Conservation (phyloP, 2,113 vertebrate species). For the Octodon degus region DNA sequence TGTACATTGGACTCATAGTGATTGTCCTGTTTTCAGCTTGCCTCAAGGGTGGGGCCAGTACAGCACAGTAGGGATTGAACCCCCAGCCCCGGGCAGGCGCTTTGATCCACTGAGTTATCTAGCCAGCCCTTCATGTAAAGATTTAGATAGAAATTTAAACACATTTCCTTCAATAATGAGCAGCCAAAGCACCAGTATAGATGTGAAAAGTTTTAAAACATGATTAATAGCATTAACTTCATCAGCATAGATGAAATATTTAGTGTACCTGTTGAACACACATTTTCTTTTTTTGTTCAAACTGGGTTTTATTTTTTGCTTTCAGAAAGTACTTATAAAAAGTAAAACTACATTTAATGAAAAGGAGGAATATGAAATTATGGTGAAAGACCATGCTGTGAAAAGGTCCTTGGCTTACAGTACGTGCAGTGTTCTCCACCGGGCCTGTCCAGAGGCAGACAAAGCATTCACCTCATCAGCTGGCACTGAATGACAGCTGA, state of each 20-base stretch:
- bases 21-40: too few species aligned
- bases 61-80: too few species aligned
- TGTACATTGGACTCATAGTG: too few species aligned
- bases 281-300: conserved; percentile 37
- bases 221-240: conserved; percentile 18
- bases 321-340: conserved; percentile 75
- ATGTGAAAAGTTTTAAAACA: conserved; percentile 12
- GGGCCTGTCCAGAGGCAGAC: conserved; percentile 58
- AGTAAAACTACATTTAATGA: conserved; percentile 70
- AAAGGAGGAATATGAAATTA: conserved; percentile 63
- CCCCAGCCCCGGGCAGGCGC: too few species aligned
- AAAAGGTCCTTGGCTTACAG: conserved; percentile 71
- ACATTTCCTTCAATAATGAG: neutral
- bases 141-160: conserved; percentile 2
- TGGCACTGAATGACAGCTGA: conserved; percentile 63
- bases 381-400: conserved; percentile 71
- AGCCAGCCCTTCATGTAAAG: neutral
- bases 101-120: too few species aligned
- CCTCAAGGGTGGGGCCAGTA: too few species aligned
- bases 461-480: conserved; percentile 70
- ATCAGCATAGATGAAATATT: neutral
- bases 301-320: conserved; percentile 27
- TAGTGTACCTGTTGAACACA: neutral
- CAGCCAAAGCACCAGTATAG: neutral
- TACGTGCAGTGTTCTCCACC: conserved; percentile 72